phyloP scores from a whole-genome alignment of 2,113 vertebrate genomes.

The Lathamus discolor region DNA sequence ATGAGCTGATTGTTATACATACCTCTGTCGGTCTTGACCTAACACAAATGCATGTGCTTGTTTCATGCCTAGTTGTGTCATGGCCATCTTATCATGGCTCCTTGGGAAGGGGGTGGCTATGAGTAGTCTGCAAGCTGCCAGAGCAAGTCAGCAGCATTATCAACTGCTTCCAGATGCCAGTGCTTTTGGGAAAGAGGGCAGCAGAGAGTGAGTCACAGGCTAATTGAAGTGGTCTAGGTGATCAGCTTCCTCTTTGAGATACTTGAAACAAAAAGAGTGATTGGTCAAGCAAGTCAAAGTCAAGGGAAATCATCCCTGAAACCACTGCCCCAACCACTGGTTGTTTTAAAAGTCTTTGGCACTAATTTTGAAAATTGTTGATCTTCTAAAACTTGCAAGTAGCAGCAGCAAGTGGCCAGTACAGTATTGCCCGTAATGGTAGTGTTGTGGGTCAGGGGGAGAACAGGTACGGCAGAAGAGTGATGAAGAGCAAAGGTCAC shows the following conservation, averaged over 20 bases:
- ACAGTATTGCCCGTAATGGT: too few species aligned
- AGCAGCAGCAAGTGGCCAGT: neutral
- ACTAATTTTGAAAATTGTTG: neutral
- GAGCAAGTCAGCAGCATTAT: neutral
- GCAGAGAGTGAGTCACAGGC: neutral
- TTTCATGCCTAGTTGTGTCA: neutral
- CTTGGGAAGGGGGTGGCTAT: neutral
- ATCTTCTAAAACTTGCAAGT: neutral
- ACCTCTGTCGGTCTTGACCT: accelerated
- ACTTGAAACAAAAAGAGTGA: neutral
- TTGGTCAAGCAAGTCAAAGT: neutral
- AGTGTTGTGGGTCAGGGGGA: neutral
- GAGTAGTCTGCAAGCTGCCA: neutral
- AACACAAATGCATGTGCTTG: neutral
- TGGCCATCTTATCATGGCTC: neutral
- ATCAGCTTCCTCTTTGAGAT: neutral
- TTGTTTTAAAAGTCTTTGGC: neutral
- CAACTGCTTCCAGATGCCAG: neutral
- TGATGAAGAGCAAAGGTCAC: neutral
- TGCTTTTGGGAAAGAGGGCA: neutral
- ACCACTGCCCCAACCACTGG: neutral
- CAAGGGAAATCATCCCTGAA: neutral
- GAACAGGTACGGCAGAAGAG: neutral
- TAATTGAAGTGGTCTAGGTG: neutral
- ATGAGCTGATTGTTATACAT: accelerated